Evolutionary conservation across 2,888 invertebrate species (phyloP).

Genomic region (Alcis repandata): DNA sequence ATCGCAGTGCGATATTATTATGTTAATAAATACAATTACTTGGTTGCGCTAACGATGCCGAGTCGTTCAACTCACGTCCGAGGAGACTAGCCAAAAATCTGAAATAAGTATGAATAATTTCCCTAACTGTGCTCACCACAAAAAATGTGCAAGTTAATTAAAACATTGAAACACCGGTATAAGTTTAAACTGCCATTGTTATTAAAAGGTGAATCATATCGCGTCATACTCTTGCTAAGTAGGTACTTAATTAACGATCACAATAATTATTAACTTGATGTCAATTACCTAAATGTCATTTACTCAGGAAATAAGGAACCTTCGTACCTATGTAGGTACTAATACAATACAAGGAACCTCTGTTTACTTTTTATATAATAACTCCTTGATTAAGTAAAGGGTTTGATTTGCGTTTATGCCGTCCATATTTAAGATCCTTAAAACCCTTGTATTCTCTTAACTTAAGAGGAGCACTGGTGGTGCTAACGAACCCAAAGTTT

Average conservation of each 20-base stretch:
- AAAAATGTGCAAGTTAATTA: slow-evolving; percentile 29
- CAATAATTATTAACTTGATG: neutral
- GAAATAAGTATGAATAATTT: slow-evolving; percentile 45
- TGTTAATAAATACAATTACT: slow-evolving; percentile 83
- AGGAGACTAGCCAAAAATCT: slow-evolving; percentile 44
- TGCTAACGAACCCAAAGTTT: slow-evolving; percentile 73
- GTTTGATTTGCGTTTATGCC: neutral
- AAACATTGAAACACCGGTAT: slow-evolving; percentile 2
- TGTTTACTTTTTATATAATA: too few species aligned
- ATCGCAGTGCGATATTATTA: slow-evolving; percentile 72
- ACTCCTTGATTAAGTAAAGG: too few species aligned
- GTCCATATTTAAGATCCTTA: neutral
- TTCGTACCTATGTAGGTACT: too few species aligned
- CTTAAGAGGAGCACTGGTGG: slow-evolving; percentile 47
- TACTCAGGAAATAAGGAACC: neutral
- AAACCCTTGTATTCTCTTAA: slow-evolving; percentile 24
- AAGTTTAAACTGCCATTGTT: neutral
- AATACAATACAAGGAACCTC: too few species aligned
- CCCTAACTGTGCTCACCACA: slow-evolving; percentile 37
- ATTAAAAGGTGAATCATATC: slow-evolving; percentile 8
- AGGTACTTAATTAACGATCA: neutral
- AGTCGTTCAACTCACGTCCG: slow-evolving; percentile 72
- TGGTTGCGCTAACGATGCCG: slow-evolving; percentile 61
- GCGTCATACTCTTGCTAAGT: neutral
- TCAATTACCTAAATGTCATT: neutral